Percentiles rank a stretch among this genome's conserved stretches.
Evolutionary conservation across 2,113 vertebrate genomes (phyloP).

Genomic region (Marmota monax): DNA sequence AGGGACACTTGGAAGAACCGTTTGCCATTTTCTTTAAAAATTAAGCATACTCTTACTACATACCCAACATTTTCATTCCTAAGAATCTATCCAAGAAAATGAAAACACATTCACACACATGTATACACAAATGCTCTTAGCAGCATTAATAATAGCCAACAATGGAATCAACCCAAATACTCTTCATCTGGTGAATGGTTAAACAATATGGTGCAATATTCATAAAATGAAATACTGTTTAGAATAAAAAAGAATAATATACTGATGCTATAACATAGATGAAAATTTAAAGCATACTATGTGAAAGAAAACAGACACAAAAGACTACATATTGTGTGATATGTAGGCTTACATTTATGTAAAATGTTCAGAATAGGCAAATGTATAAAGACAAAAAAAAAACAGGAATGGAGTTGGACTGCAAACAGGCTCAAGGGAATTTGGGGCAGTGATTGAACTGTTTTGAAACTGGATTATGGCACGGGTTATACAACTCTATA

Average conservation of each 20-base stretch:
- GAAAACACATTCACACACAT: slow-evolving; percentile 24
- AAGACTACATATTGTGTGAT: neutral
- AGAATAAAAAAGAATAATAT: neutral
- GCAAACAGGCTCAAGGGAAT: neutral
- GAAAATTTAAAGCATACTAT: neutral
- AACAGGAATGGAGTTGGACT: neutral
- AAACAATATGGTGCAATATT: neutral
- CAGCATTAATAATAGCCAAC: neutral
- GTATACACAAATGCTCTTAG: neutral
- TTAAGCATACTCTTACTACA: neutral
- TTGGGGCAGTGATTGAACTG: neutral
- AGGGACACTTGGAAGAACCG: neutral
- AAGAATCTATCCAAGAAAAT: neutral
- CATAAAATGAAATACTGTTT: neutral
- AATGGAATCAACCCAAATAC: neutral
- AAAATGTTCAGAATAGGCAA: neutral
- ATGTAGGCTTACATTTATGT: neutral
- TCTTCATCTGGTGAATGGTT: neutral
- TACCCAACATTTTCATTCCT: neutral
- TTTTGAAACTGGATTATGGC: neutral
- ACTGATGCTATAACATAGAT: neutral
- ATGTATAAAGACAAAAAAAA: neutral
- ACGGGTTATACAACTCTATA: neutral
- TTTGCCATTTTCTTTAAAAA: neutral
- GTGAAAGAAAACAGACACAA: neutral